A percentile compares a stretch with the other conserved stretches of the same genome.
Conservation (phyloP, 2,797 vertebrate species). For the Falco rusticolus region DNA sequence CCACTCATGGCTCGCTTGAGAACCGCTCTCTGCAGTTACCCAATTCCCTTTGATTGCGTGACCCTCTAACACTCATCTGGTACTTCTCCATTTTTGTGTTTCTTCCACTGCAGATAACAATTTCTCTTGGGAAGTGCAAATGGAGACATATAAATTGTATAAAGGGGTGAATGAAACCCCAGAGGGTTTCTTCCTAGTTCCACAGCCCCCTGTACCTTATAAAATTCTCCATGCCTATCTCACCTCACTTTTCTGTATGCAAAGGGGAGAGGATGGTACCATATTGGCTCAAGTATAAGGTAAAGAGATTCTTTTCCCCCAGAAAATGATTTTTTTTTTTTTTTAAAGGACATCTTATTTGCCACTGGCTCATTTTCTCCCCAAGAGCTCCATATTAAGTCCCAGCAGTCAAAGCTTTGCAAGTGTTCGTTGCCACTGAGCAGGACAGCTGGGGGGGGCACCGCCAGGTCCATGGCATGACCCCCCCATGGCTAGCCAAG, state of each 20-base stretch:
- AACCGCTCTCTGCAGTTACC: not conserved
- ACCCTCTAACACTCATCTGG: not conserved
- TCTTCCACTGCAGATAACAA: not conserved
- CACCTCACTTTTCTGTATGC: not conserved
- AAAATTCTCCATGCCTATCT: not conserved
- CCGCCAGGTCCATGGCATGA: not conserved
- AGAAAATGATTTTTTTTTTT: not conserved
- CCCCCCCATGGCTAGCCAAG: not conserved
- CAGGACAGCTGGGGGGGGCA: not conserved
- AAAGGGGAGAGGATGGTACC: not conserved
- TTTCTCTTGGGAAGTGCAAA: not conserved
- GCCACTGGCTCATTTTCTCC: not conserved
- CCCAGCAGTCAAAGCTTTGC: not conserved
- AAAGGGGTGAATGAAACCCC: not conserved
- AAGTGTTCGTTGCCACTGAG: not conserved
- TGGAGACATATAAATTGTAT: not conserved
- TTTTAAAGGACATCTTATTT: not conserved
- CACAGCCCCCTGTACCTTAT: not conserved
- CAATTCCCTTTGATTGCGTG: not conserved
- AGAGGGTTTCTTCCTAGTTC: not conserved
- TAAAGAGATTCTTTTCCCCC: too few species aligned
- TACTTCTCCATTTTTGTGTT: not conserved
- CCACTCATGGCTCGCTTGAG: not conserved
- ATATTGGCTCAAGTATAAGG: not conserved
- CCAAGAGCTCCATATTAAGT: fast-evolving